Conservation (phyloP, 2,888 invertebrate species). For the Cephus nigrinus region DNA sequence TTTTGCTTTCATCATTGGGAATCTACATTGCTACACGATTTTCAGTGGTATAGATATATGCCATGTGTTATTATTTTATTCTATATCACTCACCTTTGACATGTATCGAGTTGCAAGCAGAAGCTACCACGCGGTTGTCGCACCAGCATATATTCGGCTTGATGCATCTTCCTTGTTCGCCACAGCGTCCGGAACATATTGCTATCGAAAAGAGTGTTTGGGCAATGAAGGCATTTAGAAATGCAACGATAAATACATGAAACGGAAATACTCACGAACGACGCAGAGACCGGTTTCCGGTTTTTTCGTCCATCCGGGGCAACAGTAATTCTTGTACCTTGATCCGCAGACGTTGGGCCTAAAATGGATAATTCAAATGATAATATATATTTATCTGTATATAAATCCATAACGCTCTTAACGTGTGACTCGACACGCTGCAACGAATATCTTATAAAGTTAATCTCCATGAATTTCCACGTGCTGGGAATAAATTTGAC, state of each 20-base stretch:
- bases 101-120: conserved; percentile 67
- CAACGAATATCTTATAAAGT: too few species aligned
- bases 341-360: conserved; percentile 87
- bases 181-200: conserved; percentile 79
- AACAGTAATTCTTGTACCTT: conserved; percentile 81
- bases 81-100: not conserved
- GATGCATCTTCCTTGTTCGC: conserved; percentile 78
- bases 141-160: conserved; percentile 86
- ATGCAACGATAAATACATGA: conserved; percentile 5
- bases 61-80: too few species aligned
- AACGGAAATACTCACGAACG: conserved; percentile 77
- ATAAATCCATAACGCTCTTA: too few species aligned
- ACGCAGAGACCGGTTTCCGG: conserved; percentile 80
- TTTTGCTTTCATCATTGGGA: too few species aligned
- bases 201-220: conserved; percentile 66
- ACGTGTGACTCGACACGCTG: too few species aligned
- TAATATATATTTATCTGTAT: too few species aligned
- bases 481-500: too few species aligned
- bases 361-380: conserved; percentile 55
- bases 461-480: too few species aligned
- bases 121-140: conserved; percentile 76
- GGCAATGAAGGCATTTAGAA: not conserved
- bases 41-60: not conserved
- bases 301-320: conserved; percentile 86
- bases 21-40: too few species aligned